phyloP scores from a whole-genome alignment of 2,797 vertebrate genomes.

The Pogonophryne albipinna region DNA sequence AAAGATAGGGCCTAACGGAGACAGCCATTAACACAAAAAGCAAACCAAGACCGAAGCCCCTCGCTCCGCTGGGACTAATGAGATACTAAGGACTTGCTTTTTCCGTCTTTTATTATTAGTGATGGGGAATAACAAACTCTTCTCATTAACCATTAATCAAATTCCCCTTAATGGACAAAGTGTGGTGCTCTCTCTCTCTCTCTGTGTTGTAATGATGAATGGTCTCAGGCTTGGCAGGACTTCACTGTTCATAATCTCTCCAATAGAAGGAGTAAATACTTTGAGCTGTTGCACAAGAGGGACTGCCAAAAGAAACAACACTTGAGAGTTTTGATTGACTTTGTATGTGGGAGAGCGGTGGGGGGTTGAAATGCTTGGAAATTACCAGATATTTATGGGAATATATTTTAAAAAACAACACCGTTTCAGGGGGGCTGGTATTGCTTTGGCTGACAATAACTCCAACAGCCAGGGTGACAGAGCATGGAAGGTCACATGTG shows the following conservation, averaged over 20 bases:
- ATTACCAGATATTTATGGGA: neutral
- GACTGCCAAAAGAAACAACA: slow-evolving; percentile 62
- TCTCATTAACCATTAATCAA: slow-evolving; percentile 71
- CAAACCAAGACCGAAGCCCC: slow-evolving; percentile 53
- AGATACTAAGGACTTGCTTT: slow-evolving; percentile 69
- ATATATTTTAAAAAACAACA: neutral
- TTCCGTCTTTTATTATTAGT: slow-evolving; percentile 62
- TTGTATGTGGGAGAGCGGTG: slow-evolving; percentile 7
- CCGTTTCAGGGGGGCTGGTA: neutral
- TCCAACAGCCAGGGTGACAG: slow-evolving; percentile 32
- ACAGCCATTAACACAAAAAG: slow-evolving; percentile 73
- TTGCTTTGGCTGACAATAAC: slow-evolving; percentile 8
- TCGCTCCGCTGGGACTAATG: slow-evolving; percentile 65
- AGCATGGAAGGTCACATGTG: slow-evolving; percentile 43
- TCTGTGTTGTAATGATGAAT: slow-evolving; percentile 68
- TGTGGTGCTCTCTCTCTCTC: slow-evolving; percentile 27
- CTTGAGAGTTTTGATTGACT: slow-evolving; percentile 24
- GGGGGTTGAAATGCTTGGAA: slow-evolving; percentile 25
- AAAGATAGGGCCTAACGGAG: slow-evolving; percentile 67
- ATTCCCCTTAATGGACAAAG: slow-evolving; percentile 61
- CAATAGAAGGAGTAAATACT: slow-evolving; percentile 49
- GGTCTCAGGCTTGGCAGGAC: slow-evolving; percentile 52
- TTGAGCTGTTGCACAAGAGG: slow-evolving; percentile 44
- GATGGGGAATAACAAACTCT: slow-evolving; percentile 34
- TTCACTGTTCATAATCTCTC: slow-evolving; percentile 41